Evolutionary conservation across 2,797 vertebrate species (phyloP).

Genomic region (Amphiprion clarkii): DNA sequence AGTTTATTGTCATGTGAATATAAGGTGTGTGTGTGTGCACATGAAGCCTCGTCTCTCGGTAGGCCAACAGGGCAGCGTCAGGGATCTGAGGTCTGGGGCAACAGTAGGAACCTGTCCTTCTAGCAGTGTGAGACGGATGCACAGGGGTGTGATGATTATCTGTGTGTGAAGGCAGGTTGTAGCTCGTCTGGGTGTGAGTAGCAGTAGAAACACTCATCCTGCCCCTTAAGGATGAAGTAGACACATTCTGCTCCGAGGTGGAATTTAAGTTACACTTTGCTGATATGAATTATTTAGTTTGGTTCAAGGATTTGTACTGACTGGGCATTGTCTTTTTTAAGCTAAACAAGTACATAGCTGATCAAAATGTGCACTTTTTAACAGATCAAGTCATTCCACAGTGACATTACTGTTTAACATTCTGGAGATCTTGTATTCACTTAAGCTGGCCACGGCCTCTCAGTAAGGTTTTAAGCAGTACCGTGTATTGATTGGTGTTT

Average conservation of each 20-base stretch:
- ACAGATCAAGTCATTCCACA: no score
- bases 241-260: slow-evolving; percentile 37
- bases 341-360: no score
- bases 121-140: slow-evolving; percentile 10
- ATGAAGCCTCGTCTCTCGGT: background rate
- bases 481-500: background rate
- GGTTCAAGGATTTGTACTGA: no score
- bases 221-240: slow-evolving; percentile 27
- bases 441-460: background rate
- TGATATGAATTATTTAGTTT: background rate
- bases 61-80: slow-evolving; percentile 14
- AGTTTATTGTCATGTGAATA: background rate
- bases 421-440: no score
- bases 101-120: slow-evolving; percentile 51
- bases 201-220: slow-evolving; percentile 25
- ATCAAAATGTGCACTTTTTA: no score
- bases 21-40: slow-evolving; percentile 6
- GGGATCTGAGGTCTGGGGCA: slow-evolving; percentile 27
- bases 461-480: background rate
- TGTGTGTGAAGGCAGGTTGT: slow-evolving; percentile 49
- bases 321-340: no score
- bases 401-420: no score
- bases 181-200: slow-evolving; percentile 50
- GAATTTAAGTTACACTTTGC: slow-evolving; percentile 14
- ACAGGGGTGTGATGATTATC: slow-evolving; percentile 48